Evolutionary conservation across 1,140 invertebrate species (phyloP).

Genomic region (Tetramorium parvispinum): DNA sequence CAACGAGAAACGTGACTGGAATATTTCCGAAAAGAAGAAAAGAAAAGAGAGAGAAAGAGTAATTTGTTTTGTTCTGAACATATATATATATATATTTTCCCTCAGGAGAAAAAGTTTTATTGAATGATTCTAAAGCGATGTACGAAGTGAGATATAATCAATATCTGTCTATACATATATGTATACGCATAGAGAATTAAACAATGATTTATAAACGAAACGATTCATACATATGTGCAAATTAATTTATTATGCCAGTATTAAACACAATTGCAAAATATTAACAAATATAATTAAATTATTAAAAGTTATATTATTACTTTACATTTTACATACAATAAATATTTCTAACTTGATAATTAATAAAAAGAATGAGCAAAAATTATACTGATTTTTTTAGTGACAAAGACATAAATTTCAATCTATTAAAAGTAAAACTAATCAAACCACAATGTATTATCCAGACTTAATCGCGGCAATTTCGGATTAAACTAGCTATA

Average conservation of each 20-base stretch:
- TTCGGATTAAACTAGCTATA: slow-evolving; percentile 4
- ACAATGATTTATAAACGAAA: background rate
- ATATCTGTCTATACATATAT: background rate
- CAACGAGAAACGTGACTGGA: slow-evolving; percentile 63
- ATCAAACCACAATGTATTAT: background rate
- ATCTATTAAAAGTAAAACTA: slow-evolving; percentile 12
- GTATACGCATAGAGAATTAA: background rate
- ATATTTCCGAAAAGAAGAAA: slow-evolving; percentile 33
- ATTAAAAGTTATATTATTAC: background rate
- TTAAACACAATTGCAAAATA: background rate
- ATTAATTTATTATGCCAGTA: background rate
- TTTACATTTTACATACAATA: background rate
- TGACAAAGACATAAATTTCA: background rate
- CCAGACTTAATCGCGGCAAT: slow-evolving; percentile 17
- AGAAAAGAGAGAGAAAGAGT: background rate
- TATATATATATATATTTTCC: background rate
- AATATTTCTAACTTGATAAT: background rate
- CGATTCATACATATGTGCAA: background rate
- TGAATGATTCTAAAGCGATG: background rate
- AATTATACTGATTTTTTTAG: background rate
- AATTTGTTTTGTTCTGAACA: slow-evolving; percentile 12
- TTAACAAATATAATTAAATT: background rate
- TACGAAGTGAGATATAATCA: background rate
- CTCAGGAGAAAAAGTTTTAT: background rate
- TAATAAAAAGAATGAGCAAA: background rate